These are phyloP conservation scores for Epizoanthus scotinus DNA, from an alignment of 92 coral and sea anemone genomes.

Conservation along the genomic window DNA sequence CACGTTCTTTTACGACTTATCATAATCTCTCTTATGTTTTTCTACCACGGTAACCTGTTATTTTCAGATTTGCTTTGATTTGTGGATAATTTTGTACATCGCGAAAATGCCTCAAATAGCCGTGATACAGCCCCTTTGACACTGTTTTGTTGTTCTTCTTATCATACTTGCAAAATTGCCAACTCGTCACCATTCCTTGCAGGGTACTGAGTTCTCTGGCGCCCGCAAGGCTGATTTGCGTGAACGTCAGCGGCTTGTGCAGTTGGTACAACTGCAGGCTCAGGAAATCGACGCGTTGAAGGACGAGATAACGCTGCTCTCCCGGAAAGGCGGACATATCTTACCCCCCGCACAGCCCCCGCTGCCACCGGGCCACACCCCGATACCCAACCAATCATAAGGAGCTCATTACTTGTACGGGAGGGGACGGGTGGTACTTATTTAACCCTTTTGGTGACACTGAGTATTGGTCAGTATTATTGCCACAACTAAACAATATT, in stretches of 20 bases:
- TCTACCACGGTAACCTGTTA: too few relatives aligned
- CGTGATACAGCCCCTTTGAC: too few relatives aligned
- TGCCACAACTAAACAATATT: too few relatives aligned
- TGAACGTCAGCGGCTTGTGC: constrained; percentile 95
- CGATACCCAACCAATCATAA: constrained; percentile 85
- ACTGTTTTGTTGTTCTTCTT: background rate
- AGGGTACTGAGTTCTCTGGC: constrained; percentile 99
- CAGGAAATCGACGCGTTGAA: constrained; percentile 98
- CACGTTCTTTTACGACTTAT: too few relatives aligned
- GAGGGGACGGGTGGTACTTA: background rate
- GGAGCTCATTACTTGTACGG: background rate
- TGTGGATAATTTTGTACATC: too few relatives aligned
- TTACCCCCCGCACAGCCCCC: constrained; percentile 99
- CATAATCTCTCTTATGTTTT: too few relatives aligned
- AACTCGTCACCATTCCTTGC: background rate
- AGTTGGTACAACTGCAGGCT: constrained; percentile 96
- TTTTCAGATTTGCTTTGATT: too few relatives aligned
- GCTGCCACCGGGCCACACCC: constrained; percentile 97
- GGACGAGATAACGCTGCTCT: constrained; percentile 96
- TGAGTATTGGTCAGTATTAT: background rate
- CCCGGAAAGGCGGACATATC: constrained; percentile 98
- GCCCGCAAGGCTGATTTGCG: constrained; percentile 94
- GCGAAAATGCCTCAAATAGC: too few relatives aligned
- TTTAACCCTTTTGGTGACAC: background rate
- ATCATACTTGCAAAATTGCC: background rate